These are phyloP conservation scores for Steatornis caripensis DNA, from an alignment of 2,113 vertebrate species.

Conservation along the genomic window DNA sequence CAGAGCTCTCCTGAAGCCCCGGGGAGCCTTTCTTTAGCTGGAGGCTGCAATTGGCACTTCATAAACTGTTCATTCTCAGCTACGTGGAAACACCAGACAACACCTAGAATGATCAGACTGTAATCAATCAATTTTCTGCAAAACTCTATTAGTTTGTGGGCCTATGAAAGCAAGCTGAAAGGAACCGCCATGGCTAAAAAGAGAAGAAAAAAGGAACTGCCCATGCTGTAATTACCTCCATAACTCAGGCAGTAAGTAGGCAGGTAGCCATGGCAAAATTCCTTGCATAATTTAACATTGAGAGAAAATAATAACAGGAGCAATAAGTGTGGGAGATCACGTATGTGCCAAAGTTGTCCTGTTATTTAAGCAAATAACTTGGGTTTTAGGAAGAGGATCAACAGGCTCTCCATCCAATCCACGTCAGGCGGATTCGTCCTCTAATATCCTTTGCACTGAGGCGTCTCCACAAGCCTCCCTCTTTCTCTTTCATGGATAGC, in stretches of 20 bases:
- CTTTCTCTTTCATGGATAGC: constrained; percentile 24
- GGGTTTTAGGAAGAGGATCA: not conserved
- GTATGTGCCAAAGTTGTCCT: not conserved
- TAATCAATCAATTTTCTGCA: constrained; percentile 72
- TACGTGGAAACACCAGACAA: constrained; percentile 55
- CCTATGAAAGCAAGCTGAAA: constrained; percentile 52
- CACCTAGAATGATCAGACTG: constrained; percentile 64
- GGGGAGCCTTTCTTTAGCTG: constrained; percentile 61
- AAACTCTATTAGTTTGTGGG: constrained; percentile 32
- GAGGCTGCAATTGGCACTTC: constrained; percentile 69
- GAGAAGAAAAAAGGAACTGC: not conserved
- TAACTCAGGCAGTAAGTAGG: not conserved
- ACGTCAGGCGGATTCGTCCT: not conserved
- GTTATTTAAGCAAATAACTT: not conserved
- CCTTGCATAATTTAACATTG: not conserved
- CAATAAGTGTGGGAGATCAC: not conserved
- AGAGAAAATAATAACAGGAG: not conserved
- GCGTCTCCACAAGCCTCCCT: not conserved
- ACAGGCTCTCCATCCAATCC: not conserved
- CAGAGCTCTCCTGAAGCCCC: constrained; percentile 45
- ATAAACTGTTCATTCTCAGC: constrained; percentile 70
- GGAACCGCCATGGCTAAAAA: not conserved
- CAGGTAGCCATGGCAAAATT: constrained; percentile 21
- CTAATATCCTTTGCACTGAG: not conserved
- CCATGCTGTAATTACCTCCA: not conserved